Percentiles rank a stretch among this genome's conserved stretches.
Conservation (phyloP, 2,888 invertebrate genomes). For the Acheta domesticus region DNA sequence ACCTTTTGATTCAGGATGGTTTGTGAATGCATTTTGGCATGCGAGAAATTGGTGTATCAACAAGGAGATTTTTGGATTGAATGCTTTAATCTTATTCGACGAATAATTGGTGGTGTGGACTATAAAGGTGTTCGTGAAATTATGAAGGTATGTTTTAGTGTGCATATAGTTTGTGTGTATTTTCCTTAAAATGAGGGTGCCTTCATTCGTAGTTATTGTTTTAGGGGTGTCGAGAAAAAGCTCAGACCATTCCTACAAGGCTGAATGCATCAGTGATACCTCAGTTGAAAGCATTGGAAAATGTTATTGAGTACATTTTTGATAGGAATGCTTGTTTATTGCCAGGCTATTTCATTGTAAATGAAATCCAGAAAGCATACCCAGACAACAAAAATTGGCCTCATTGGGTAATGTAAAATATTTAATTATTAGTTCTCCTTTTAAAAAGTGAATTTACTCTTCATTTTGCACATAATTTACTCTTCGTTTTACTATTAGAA, state of each 20-base stretch:
- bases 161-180: neutral
- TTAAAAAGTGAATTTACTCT: neutral
- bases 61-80: conserved; percentile 87
- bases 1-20: conserved; percentile 59
- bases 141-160: conserved; percentile 66
- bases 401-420: conserved; percentile 73
- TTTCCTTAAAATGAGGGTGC: neutral
- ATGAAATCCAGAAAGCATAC: conserved; percentile 88
- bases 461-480: neutral
- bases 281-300: conserved; percentile 75
- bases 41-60: conserved; percentile 76
- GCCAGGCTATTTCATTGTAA: conserved; percentile 92
- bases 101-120: conserved; percentile 86
- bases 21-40: conserved; percentile 80
- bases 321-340: conserved; percentile 87
- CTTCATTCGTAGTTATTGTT: neutral
- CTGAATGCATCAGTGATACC: conserved; percentile 77
- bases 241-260: conserved; percentile 72
- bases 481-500: conserved; percentile 53
- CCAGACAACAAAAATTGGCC: conserved; percentile 78
- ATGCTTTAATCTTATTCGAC: conserved; percentile 77
- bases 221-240: conserved; percentile 83
- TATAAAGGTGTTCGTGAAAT: conserved; percentile 93
- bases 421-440: neutral
- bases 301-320: conserved; percentile 83